Base-by-base conservation (phyloP, 2,888 invertebrate species). In the Sminthurinus aureus region DNA sequence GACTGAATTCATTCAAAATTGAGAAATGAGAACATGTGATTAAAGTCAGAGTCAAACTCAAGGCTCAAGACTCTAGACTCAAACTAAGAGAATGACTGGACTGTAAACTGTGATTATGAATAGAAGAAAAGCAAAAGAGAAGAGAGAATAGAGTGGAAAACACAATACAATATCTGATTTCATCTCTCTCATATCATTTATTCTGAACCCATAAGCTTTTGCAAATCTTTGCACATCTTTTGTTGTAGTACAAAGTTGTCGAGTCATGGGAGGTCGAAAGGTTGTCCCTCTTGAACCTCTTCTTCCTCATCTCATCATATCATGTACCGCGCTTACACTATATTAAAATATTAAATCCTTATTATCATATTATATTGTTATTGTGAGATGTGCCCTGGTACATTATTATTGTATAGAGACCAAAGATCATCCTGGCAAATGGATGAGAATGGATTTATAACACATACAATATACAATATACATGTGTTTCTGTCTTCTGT, bases 181-280 rank as follows among this genome's bases (percentile, higher is more conserved):
- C 18, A 58, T 58, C 75, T 80, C 69, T 64, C 38, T 38, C 38
- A 6, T 58, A 1, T 20, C 18, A 69, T 13, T 38, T 38, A 38
- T 13, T 20, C 0, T 69, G 69, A 73, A 26, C 20, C 15, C 26
- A 20, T 73, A 20, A 73, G 73, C 73, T 78, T 66, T 58, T 58
- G 58, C 58, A 58, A 58, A 58, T 15, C 58, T 58, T 58, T 58
- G 58, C 58, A 58, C 13, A 38, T 38, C 38, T 38, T 66, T 66
- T 78, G 58, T 78, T 58, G 38, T 38, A 38, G 38, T 38, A 38
- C n/a, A 78, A 73, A 52, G 38, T 64, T 69, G 71, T 52, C 80
- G 83, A 87, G 87, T 87, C 86, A 87, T 86, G 87, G 38, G 85
- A 86, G 86, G 87, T 86, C 87, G 84, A 85, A 86, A 87, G 87